Evolutionary conservation across 1,140 invertebrate species (phyloP), one percentile per base, ranked within the genome.

Genomic region (Cotesia glomerata): DNA sequence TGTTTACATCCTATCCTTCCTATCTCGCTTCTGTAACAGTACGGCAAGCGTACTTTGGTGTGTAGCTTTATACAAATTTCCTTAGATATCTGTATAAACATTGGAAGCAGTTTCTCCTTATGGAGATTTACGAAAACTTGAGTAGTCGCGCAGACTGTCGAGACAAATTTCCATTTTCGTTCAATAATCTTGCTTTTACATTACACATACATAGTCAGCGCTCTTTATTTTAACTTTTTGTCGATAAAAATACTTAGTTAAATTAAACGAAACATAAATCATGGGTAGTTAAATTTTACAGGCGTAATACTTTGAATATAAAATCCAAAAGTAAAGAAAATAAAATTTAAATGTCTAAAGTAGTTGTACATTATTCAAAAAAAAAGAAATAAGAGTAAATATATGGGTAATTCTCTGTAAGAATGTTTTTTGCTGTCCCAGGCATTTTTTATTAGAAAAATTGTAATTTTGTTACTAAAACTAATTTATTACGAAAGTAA

Each of bases 81-180:
- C 56, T 69, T 51, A 65, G 58, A 72, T 45, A 45, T 67, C 68
- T 69, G 69, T 74, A 74, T 71, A 74, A 74, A 74, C 68, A 70
- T 74, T 56, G 45, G n/a, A 39, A 14, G 63, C 34, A 67, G 63
- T 71, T 67, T 61, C 63, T 71, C 49, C 54, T 58, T 39, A 32
- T 64, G 13, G 45, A 14, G 26, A 34, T 62, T 62, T 62, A 16
- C 59, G 32, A 62, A 62, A 62, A 35, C 59, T 62, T 62, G 13
- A 18, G n/a, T 18, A 56, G n/a, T 56, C 11, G 9, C 32, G 11
- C 59, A 35, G 56, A 18, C 56, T 58, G 56, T 58, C 56, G 56
- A 35, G 35, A 36, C 32, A 62, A 62, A 62, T 64, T 64, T 64
- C 36, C 34, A 64, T 64, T 64, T 39, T 39, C 32, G 32, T 39